Base-by-base conservation (phyloP, 2,113 vertebrate species). In the Embiotoca jacksoni region DNA sequence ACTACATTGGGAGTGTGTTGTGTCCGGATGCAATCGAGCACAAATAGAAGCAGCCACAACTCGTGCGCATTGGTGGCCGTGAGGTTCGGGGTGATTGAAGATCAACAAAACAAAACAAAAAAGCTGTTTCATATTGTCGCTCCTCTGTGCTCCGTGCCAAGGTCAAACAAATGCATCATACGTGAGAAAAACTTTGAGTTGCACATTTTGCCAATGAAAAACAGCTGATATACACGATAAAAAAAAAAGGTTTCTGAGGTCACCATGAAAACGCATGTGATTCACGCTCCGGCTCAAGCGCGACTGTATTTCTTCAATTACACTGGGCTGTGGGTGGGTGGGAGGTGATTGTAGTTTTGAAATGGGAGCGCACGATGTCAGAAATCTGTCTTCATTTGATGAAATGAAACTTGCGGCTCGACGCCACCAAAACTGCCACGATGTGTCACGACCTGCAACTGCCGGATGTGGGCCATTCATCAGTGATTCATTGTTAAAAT, bases 401-500 rank as follows among this genome's bases (percentile, higher is more conserved):
- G 62, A 88, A 85, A 91, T 85, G 70, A 85, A 85, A 88, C 81
- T 23, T 63, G 73, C 58, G 44, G 70, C 75, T 44, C 63, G 23
- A 23, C 36, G 54, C 13, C 59, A 35, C 36, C 41, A 73, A 84
- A 81, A 85, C 44, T 55, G 41, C 30, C 36, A 44, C 80, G 13
- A 49, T 67, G 73, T 74, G 72, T 82, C 69, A 70, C 65, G 67
- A 70, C 36, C 76, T 64, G 53, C 79, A 73, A 66, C 71, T 61
- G 72, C 49, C 15, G 14, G 80, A 81, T 72, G 72, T 57, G 57
- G 52, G 52, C 49, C 75, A 75, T 89, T 88, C 78, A 85, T 89
- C 87, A 89, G 50, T 88, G 90, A 90, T 91, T 89, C 80, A 83
- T 79, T 73, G 84, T 7, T 9, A 32, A 78, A 88, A 87, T 88